These are phyloP conservation scores for Hoplodrina blanda DNA, from an alignment of 2,888 invertebrate species.

Conservation along the genomic window DNA sequence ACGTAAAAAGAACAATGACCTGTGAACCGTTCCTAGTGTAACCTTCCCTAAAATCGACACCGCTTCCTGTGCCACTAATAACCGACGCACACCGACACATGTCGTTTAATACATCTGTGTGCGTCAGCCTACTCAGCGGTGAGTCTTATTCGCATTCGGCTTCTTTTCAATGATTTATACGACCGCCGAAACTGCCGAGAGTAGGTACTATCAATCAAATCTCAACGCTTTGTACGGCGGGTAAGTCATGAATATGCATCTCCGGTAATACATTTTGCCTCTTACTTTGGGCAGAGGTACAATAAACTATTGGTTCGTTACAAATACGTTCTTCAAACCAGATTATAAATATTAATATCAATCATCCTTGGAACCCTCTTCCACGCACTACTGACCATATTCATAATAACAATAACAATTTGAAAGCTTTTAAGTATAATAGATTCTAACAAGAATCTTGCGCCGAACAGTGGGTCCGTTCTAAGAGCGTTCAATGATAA, in stretches of 20 bases:
- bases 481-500: conserved; percentile 50
- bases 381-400: conserved; percentile 45
- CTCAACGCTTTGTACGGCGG: conserved; percentile 66
- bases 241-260: conserved; percentile 78
- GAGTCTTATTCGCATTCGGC: conserved; percentile 55
- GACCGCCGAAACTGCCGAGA: conserved; percentile 66
- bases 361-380: conserved; percentile 49
- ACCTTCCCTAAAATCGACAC: conserved; percentile 89
- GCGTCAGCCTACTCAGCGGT: conserved; percentile 52
- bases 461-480: conserved; percentile 32
- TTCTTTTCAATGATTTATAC: conserved; percentile 63
- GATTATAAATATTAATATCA: conserved; percentile 65
- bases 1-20: conserved; percentile 88
- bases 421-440: conserved; percentile 30
- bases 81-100: conserved; percentile 76
- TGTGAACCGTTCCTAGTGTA: conserved; percentile 84
- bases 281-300: conserved; percentile 67
- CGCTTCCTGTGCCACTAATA: conserved; percentile 86
- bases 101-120: conserved; percentile 48
- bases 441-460: conserved; percentile 61
- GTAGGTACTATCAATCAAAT: conserved; percentile 71
- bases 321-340: conserved; percentile 53
- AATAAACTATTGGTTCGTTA: conserved; percentile 33
- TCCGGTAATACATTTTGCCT: conserved; percentile 66
- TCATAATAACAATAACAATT: conserved; percentile 54